Evolutionary conservation across 2,888 invertebrate genomes (phyloP).

Genomic region (Lepidochrysops patricia): DNA sequence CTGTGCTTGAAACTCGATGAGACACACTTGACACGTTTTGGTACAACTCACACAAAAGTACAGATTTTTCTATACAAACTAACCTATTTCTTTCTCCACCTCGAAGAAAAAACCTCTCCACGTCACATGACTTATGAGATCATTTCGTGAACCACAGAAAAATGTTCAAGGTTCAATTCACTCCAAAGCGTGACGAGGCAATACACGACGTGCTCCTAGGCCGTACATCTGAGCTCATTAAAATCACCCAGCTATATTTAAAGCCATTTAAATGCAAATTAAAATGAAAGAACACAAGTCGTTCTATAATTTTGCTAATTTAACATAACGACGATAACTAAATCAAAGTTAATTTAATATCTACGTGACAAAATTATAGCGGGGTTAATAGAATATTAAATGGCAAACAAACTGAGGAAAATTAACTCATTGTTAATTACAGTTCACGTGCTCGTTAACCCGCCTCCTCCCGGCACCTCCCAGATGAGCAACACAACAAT

Average conservation of each 20-base stretch:
- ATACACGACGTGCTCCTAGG: too few species aligned
- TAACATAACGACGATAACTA: too few species aligned
- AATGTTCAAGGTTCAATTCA: too few species aligned
- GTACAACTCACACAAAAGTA: neutral
- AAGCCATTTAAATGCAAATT: too few species aligned
- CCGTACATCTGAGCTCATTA: too few species aligned
- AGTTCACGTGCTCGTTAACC: neutral
- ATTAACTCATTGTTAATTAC: constrained; percentile 3
- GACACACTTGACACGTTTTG: neutral
- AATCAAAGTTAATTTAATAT: neutral
- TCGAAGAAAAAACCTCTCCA: too few species aligned
- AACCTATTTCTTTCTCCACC: neutral
- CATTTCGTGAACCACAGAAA: too few species aligned
- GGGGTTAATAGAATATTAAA: neutral
- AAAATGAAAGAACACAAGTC: too few species aligned
- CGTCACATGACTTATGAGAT: too few species aligned
- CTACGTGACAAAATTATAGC: neutral
- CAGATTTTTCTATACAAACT: neutral
- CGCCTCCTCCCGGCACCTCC: neutral
- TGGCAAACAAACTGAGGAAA: neutral
- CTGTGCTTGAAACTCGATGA: neutral
- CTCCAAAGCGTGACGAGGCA: too few species aligned
- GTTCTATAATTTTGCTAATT: too few species aligned
- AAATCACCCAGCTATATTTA: too few species aligned
- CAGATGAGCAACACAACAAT: neutral